These are phyloP conservation scores for Brachyptera putata DNA, from an alignment of 2,888 invertebrate species.

Conservation along the genomic window DNA sequence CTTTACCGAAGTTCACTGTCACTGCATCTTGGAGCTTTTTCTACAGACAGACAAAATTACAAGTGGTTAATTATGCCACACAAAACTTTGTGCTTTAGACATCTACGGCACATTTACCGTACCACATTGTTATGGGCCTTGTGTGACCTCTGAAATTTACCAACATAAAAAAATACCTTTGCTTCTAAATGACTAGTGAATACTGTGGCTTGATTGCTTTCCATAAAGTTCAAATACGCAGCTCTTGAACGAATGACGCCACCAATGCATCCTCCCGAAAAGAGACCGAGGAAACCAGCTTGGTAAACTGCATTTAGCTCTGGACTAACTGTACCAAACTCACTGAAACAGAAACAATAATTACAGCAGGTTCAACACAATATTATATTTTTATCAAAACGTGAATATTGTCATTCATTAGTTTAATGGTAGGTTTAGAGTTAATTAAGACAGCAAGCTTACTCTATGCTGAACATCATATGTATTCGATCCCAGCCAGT, in stretches of 20 bases:
- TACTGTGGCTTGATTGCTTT: conserved; percentile 36
- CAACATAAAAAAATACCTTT: conserved; percentile 32
- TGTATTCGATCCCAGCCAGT: conserved; percentile 52
- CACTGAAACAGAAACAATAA: conserved; percentile 50
- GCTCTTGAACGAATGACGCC: conserved; percentile 50
- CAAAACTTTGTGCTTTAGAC: too few relatives aligned
- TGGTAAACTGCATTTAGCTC: conserved; percentile 61
- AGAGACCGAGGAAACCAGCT: conserved; percentile 53
- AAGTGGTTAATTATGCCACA: too few relatives aligned
- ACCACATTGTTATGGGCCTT: too few relatives aligned
- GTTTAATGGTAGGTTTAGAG: too few relatives aligned
- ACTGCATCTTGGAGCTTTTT: conserved; percentile 67
- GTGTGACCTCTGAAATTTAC: conserved; percentile 16
- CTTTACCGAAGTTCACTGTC: conserved; percentile 63
- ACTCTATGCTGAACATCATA: conserved; percentile 46
- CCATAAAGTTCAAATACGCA: conserved; percentile 37
- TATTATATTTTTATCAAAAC: too few relatives aligned
- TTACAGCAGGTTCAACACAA: too few relatives aligned
- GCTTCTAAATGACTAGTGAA: conserved; percentile 38
- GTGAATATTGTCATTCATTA: too few relatives aligned
- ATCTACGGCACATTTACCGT: too few relatives aligned
- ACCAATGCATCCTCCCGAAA: conserved; percentile 62
- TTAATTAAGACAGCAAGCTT: too few relatives aligned
- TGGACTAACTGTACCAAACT: conserved; percentile 57
- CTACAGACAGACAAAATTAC: conserved; percentile 43